Evolutionary conservation across 2,113 vertebrate species (phyloP).

Genomic region (Spea bombifrons): DNA sequence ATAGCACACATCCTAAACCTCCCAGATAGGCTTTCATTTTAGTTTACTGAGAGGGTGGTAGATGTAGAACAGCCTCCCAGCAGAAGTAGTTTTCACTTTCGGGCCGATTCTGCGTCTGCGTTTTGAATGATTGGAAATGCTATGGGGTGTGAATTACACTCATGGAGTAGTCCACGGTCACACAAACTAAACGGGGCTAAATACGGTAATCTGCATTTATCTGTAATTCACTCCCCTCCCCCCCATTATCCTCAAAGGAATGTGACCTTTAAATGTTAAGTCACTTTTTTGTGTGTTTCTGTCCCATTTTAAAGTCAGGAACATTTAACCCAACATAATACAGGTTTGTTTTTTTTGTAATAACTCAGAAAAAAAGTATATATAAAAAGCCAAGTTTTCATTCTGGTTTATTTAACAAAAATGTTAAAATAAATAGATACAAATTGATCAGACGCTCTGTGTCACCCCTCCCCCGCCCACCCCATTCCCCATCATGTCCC

Average conservation of each 20-base stretch:
- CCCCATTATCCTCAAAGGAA: conserved; percentile 22
- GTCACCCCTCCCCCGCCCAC: conserved; percentile 69
- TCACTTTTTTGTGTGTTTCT: neutral
- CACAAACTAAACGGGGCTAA: neutral
- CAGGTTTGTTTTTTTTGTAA: neutral
- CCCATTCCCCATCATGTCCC: conserved; percentile 72
- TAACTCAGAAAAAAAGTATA: neutral
- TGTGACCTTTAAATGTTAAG: conserved; percentile 1
- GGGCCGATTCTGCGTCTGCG: too few relatives aligned
- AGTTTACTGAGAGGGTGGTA: too few relatives aligned
- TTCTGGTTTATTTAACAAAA: conserved; percentile 99
- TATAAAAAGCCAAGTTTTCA: conserved; percentile 3
- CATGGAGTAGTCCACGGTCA: too few relatives aligned
- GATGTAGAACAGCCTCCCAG: too few relatives aligned
- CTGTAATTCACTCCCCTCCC: neutral
- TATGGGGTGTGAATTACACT: too few relatives aligned
- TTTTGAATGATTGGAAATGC: too few relatives aligned
- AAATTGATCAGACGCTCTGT: conserved; percentile 99
- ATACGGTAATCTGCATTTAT: too few relatives aligned
- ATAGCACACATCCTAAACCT: too few relatives aligned
- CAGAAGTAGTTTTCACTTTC: too few relatives aligned
- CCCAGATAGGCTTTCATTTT: too few relatives aligned
- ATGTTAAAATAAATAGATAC: conserved; percentile 99
- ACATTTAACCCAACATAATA: too few relatives aligned
- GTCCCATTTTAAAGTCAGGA: neutral